Conservation (phyloP, 1,140 invertebrate genomes). For the Calycopis cecrops region DNA sequence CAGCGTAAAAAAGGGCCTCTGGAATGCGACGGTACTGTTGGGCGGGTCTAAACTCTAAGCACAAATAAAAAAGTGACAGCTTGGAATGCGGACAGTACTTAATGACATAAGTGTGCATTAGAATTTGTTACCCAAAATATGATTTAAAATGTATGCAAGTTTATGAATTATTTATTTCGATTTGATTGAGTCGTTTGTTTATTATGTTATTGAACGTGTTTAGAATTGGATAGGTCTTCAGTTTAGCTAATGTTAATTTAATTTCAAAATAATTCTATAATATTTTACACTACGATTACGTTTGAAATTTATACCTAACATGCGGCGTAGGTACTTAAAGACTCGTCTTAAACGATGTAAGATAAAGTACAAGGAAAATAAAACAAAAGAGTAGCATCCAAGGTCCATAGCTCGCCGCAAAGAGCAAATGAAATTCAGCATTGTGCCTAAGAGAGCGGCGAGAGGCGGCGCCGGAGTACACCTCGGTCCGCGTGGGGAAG, state of each 20-base stretch:
- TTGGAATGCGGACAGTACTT: slow-evolving; percentile 64
- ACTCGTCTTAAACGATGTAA: slow-evolving; percentile 16
- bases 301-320: too few species aligned
- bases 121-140: slow-evolving; percentile 5
- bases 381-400: slow-evolving; percentile 46
- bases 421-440: slow-evolving; percentile 69
- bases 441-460: slow-evolving; percentile 57
- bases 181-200: background rate
- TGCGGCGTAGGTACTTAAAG: background rate
- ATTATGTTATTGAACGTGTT: too few species aligned
- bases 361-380: slow-evolving; percentile 32
- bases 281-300: too few species aligned
- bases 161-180: slow-evolving; percentile 1
- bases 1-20: slow-evolving; percentile 68
- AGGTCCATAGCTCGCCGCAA: slow-evolving; percentile 46
- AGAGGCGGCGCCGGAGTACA: slow-evolving; percentile 48
- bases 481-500: slow-evolving; percentile 53
- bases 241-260: too few species aligned
- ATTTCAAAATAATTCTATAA: too few species aligned
- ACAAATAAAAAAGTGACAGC: slow-evolving; percentile 56
- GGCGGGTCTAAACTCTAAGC: slow-evolving; percentile 59
- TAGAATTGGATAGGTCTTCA: too few species aligned
- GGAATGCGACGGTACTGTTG: slow-evolving; percentile 69
- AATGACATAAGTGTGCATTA: slow-evolving; percentile 18
- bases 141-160: slow-evolving; percentile 1